Evolutionary conservation across 1,140 invertebrate species (phyloP), one percentile per base, ranked within the genome.

Genomic region (Sinella curviseta): DNA sequence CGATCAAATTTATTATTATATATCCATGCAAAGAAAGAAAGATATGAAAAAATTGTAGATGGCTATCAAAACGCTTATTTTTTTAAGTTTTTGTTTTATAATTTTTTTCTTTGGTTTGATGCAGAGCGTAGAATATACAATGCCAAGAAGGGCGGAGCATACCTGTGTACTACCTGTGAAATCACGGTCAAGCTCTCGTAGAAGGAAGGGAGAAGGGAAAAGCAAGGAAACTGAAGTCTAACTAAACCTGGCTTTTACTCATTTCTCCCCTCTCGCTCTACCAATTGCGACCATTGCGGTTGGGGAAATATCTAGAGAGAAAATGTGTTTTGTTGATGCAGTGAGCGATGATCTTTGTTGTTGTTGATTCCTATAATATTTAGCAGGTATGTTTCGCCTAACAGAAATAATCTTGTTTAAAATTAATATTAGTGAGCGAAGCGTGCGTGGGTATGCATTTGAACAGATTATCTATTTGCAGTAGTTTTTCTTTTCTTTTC

Each of bases 111-210:
- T 70, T 70, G 65, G 65, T 70, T 70, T 70, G 65, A 70, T 70
- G 65, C 65, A 70, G 65, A 70, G 65, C 65, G 65, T 70, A 70
- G 65, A 70, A 33, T 70, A 70, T 70, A 70, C 65, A 70, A 70
- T 70, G 65, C 65, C 65, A 70, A 70, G 65, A 70, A 70, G 28
- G 65, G 65, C 65, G 65, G 65, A 70, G 65, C 65, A 70, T 70
- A 70, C 65, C 65, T 70, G 65, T 70, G 65, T 70, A 70, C 65
- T 70, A 30, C 65, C 65, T 70, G 65, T 70, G 65, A 70, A 70
- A 70, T 70, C 65, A 70, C 65, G 65, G 65, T 70, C 65, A 70
- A 70, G 65, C 31, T 70, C 65, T 70, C 65, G 65, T 70, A 70
- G 65, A 70, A 30, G 65, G 65, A 70, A 70, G 65, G 65, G 65